Percentiles rank a stretch among this genome's conserved stretches.
Conservation (phyloP, 2,888 invertebrate species). For the Frankliniella intonsa region DNA sequence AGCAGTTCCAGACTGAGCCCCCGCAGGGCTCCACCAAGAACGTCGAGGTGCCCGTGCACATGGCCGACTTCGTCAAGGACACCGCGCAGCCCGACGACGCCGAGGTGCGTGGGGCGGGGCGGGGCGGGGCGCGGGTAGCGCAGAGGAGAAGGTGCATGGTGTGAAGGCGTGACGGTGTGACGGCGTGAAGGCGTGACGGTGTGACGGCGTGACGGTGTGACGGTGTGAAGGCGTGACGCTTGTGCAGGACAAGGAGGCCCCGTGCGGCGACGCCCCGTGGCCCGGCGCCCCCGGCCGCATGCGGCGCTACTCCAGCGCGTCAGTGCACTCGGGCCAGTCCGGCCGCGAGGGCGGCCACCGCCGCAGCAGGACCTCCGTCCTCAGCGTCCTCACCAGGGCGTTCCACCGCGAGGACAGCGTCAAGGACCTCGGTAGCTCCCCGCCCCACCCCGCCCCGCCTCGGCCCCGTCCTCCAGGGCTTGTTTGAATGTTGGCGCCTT, state of each 20-base stretch:
- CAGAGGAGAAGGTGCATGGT: no score
- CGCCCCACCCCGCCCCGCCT: no score
- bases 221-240: no score
- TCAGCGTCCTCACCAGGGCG: not conserved
- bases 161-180: no score
- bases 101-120: not conserved
- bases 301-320: not conserved
- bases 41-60: constrained; percentile 38
- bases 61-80: constrained; percentile 36
- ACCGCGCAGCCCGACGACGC: not conserved
- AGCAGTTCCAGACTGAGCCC: constrained; percentile 47
- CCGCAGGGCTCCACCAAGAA: constrained; percentile 46
- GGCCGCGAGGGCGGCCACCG: not conserved
- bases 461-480: no score
- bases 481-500: no score
- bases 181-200: no score
- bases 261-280: not conserved
- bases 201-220: no score
- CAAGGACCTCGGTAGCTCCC: not conserved
- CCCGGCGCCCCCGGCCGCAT: not conserved
- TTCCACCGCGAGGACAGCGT: constrained; percentile 15
- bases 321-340: constrained; percentile 14
- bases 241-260: not conserved
- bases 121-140: no score
- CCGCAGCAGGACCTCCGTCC: not conserved